These are phyloP conservation scores for Brachypteracias leptosomus DNA, from an alignment of 2,113 vertebrate species.

Conservation along the genomic window DNA sequence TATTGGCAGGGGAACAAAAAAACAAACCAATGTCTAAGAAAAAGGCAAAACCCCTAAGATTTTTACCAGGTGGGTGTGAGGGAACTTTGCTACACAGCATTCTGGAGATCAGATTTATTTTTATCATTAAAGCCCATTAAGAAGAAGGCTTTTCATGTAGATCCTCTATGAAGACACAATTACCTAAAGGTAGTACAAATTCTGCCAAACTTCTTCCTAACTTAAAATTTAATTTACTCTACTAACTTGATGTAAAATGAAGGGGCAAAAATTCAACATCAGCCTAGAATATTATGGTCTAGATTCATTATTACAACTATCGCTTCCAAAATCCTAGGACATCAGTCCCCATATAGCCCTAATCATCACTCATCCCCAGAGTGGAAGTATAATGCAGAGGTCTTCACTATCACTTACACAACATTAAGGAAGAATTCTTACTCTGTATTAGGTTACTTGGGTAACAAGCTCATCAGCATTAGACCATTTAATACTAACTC, in stretches of 20 bases:
- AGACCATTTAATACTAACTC: not conserved
- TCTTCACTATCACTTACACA: not conserved
- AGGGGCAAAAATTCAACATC: not conserved
- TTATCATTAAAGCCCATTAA: not conserved
- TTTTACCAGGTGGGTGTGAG: not conserved
- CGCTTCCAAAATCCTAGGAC: not conserved
- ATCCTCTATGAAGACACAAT: not conserved
- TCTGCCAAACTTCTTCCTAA: not conserved
- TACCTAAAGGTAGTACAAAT: not conserved
- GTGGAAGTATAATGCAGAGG: not conserved
- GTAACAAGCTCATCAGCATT: not conserved
- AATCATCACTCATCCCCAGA: not conserved
- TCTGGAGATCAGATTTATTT: not conserved
- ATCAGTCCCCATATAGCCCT: not conserved
- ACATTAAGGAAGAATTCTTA: not conserved
- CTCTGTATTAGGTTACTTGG: fast-evolving
- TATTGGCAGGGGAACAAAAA: not conserved
- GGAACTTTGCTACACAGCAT: not conserved
- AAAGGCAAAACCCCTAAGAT: not conserved
- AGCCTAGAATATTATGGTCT: not conserved
- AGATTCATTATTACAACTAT: not conserved
- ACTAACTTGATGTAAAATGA: not conserved
- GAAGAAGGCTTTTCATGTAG: not conserved
- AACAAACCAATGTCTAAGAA: not conserved
- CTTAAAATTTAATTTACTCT: not conserved